Evolutionary conservation across 2,113 vertebrate genomes (phyloP).

Genomic region (Pelusios castaneus): DNA sequence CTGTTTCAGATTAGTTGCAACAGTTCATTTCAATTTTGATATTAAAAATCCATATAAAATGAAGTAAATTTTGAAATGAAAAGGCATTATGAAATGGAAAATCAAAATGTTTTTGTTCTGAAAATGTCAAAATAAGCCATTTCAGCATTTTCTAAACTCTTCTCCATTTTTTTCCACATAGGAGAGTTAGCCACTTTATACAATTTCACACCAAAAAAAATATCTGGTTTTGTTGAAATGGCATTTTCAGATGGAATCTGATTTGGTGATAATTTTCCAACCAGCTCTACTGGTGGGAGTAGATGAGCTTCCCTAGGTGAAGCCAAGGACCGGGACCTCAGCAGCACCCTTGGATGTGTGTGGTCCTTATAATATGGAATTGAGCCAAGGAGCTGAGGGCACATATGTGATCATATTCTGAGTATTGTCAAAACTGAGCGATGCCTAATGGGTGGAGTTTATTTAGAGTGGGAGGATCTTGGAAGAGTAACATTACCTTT

Average conservation of each 20-base stretch:
- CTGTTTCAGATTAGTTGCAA: background rate
- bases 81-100: background rate
- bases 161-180: background rate
- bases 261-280: background rate
- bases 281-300: too few species aligned
- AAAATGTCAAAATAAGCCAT: background rate
- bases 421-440: background rate
- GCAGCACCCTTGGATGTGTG: background rate
- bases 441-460: background rate
- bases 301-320: too few species aligned
- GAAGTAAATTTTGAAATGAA: background rate
- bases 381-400: background rate
- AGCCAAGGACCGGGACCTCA: background rate
- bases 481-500: background rate
- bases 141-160: background rate
- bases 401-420: background rate
- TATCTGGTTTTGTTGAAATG: background rate
- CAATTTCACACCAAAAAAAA: background rate
- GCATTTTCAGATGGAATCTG: background rate
- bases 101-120: background rate
- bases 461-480: background rate
- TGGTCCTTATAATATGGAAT: background rate
- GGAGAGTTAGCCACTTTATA: background rate
- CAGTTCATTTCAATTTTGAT: background rate
- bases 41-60: background rate